These are phyloP conservation scores for Dysmachus trigonus DNA, from an alignment of 2,888 invertebrate genomes.

Conservation along the genomic window DNA sequence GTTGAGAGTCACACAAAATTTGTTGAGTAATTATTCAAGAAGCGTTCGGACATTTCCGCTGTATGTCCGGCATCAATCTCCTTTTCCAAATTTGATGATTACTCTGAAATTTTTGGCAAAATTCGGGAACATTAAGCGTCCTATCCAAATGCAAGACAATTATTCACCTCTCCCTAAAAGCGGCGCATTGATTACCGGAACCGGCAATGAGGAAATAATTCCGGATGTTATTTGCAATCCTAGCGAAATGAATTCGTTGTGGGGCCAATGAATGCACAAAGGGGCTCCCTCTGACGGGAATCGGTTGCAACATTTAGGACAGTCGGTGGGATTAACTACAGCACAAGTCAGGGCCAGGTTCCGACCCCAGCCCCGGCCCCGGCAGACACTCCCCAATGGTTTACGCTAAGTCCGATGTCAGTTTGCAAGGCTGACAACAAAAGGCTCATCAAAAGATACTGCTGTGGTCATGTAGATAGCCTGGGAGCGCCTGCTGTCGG, in stretches of 20 bases:
- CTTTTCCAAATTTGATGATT: neutral
- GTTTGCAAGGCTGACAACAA: neutral
- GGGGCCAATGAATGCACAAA: neutral
- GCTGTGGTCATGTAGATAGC: neutral
- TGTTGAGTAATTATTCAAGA: neutral
- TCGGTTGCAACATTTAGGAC: conserved; percentile 7
- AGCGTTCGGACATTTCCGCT: neutral
- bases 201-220: conserved; percentile 30
- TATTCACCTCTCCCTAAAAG: neutral
- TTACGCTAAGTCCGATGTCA: neutral
- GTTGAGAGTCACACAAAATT: neutral
- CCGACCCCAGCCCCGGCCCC: neutral
- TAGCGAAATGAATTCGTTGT: neutral
- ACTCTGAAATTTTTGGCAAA: neutral
- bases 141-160: neutral
- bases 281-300: neutral
- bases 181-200: neutral
- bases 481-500: neutral
- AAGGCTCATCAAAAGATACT: conserved; percentile 21
- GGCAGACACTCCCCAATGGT: neutral
- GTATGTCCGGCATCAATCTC: neutral
- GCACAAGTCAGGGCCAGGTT: neutral
- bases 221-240: conserved; percentile 13
- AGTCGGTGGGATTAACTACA: neutral
- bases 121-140: neutral